Percentiles rank a stretch among this genome's conserved stretches.
Conservation (phyloP, 2,113 vertebrate genomes). For the Phycodurus eques region DNA sequence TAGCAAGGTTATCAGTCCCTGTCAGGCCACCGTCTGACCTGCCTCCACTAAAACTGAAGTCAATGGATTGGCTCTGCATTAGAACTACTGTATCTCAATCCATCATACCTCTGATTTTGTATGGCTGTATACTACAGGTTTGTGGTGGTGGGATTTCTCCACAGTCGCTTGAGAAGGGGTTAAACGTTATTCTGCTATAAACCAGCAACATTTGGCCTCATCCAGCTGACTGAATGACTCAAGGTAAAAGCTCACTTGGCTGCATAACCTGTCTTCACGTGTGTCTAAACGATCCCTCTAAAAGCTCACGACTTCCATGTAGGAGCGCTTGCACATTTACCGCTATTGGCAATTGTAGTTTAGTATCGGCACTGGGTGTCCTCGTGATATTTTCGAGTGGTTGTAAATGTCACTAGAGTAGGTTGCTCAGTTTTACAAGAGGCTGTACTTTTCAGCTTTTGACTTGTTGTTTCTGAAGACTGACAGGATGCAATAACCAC, state of each 20-base stretch:
- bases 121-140: slow-evolving; percentile 31
- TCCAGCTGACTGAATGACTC: slow-evolving; percentile 47
- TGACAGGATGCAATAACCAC: neutral
- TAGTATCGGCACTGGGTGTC: neutral
- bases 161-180: slow-evolving; percentile 35
- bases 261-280: slow-evolving; percentile 20
- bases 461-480: neutral
- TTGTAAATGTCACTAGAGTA: neutral
- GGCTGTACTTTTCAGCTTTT: neutral
- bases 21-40: slow-evolving; percentile 43
- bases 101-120: slow-evolving; percentile 42
- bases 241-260: slow-evolving; percentile 22
- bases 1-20: slow-evolving; percentile 41
- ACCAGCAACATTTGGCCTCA: slow-evolving; percentile 34
- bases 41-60: slow-evolving; percentile 43
- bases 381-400: slow-evolving; percentile 1
- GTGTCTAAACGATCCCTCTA: slow-evolving; percentile 4
- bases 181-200: slow-evolving; percentile 34
- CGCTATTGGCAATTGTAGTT: neutral
- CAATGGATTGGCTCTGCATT: slow-evolving; percentile 53
- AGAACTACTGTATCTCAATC: slow-evolving; percentile 27
- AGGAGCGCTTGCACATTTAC: neutral
- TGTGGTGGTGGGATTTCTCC: slow-evolving; percentile 21
- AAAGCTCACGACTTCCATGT: slow-evolving; percentile 19
- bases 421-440: neutral